These are phyloP conservation scores for Glossosoma conforme DNA, from an alignment of 1,140 invertebrate species.

Conservation along the genomic window DNA sequence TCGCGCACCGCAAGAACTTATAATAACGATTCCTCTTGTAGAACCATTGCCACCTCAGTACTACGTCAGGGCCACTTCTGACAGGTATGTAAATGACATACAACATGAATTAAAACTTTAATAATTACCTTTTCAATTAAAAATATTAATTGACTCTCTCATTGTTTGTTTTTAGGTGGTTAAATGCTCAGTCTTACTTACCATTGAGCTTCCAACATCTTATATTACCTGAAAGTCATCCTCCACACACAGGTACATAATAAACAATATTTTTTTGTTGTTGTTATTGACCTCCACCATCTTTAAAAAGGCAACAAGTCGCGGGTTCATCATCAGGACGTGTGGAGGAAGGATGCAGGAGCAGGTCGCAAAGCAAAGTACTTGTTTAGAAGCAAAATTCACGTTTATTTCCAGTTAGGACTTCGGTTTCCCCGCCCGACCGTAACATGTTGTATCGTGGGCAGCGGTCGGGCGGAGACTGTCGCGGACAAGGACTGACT, in stretches of 20 bases:
- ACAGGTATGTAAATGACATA: slow-evolving; percentile 48
- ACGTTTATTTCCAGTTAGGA: no score
- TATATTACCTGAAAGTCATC: slow-evolving; percentile 88
- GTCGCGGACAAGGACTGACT: no score
- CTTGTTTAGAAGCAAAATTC: no score
- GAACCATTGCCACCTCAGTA: slow-evolving; percentile 92
- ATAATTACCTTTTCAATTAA: neutral
- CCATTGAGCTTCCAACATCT: slow-evolving; percentile 84
- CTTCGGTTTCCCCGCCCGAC: no score
- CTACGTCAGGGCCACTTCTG: slow-evolving; percentile 80
- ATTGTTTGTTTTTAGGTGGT: slow-evolving; percentile 57
- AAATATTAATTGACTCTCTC: neutral
- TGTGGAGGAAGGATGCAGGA: no score
- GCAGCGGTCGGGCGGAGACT: no score
- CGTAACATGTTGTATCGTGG: no score
- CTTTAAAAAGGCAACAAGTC: no score
- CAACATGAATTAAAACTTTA: neutral
- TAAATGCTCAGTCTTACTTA: slow-evolving; percentile 70
- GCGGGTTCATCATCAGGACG: no score
- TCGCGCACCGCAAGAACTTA: slow-evolving; percentile 73
- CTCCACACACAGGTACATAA: slow-evolving; percentile 78
- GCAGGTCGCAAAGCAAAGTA: no score
- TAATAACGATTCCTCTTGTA: slow-evolving; percentile 93
- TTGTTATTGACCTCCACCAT: no score
- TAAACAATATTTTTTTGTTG: no score